Evolutionary conservation across 2,797 vertebrate species (phyloP).

Genomic region (Ctenosaura bakeri): DNA sequence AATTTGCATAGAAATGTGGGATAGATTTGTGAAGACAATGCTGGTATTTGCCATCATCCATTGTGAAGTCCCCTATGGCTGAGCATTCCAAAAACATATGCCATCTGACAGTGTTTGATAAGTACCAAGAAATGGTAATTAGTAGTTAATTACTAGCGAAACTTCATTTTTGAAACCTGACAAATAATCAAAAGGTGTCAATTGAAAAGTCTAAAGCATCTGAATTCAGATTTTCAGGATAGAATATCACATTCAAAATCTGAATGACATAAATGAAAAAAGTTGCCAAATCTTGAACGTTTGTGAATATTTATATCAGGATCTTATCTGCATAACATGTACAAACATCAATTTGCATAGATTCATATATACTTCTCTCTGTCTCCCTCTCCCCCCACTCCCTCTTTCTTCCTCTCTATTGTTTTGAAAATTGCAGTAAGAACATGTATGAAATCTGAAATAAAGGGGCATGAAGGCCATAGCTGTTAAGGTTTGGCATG

Average conservation of each 20-base stretch:
- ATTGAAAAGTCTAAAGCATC: neutral
- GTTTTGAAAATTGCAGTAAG: neutral
- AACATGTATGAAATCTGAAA: neutral
- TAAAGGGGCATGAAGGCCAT: neutral
- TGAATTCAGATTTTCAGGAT: neutral
- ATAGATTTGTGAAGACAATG: neutral
- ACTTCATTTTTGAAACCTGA: neutral
- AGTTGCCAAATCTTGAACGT: neutral
- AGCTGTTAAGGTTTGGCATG: neutral
- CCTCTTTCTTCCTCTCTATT: neutral
- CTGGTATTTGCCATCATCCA: neutral
- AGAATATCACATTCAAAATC: neutral
- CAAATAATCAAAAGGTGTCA: neutral
- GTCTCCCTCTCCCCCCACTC: neutral
- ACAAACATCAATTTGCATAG: neutral
- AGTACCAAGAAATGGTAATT: neutral
- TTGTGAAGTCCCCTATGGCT: neutral
- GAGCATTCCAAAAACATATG: neutral
- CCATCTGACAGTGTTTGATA: neutral
- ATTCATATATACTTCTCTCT: neutral
- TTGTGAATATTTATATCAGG: neutral
- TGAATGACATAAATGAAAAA: slow-evolving; percentile 13
- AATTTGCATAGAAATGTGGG: neutral
- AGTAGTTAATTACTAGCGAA: neutral
- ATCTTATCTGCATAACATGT: neutral